Conservation (phyloP, 2,113 vertebrate genomes). For the Sprattus sprattus region DNA sequence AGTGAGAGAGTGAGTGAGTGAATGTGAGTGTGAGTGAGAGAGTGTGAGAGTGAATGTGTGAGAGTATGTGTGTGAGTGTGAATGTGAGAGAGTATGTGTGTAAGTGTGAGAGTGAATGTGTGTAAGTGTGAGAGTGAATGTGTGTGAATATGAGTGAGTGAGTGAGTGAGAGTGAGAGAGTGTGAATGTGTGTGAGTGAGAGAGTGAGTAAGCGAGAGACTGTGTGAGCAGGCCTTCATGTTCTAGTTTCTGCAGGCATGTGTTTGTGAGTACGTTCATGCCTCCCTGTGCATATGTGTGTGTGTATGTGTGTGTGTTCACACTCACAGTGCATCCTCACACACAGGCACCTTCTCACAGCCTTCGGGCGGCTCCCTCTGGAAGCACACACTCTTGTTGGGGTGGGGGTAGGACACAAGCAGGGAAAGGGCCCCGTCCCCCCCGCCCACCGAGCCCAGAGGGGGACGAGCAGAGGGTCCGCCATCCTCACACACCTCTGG, state of each 20-base stretch:
- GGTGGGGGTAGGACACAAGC: slow-evolving; percentile 79
- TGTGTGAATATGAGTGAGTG: too few relatives aligned
- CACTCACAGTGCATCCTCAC: slow-evolving; percentile 83
- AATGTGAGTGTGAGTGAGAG: too few relatives aligned
- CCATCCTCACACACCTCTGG: too few relatives aligned
- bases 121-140: not conserved
- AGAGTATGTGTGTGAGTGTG: too few relatives aligned
- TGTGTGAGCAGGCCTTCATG: not conserved
- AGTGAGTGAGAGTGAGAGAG: too few relatives aligned
- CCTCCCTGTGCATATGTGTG: not conserved
- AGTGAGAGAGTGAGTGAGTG: not conserved
- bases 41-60: too few relatives aligned
- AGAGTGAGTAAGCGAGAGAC: too few relatives aligned
- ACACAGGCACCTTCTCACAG: slow-evolving; percentile 82
- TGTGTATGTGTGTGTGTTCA: not conserved
- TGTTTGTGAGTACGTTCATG: not conserved
- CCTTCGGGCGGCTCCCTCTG: slow-evolving; percentile 88
- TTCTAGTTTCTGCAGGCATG: too few relatives aligned
- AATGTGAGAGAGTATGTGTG: too few relatives aligned
- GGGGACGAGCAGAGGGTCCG: not conserved
- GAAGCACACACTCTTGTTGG: slow-evolving; percentile 87
- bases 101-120: not conserved
- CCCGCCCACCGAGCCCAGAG: not conserved
- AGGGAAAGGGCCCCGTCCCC: slow-evolving; percentile 16
- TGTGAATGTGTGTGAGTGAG: too few relatives aligned